These are phyloP conservation scores for Dione vanillae DNA, from an alignment of 2,888 invertebrate species.

Conservation along the genomic window DNA sequence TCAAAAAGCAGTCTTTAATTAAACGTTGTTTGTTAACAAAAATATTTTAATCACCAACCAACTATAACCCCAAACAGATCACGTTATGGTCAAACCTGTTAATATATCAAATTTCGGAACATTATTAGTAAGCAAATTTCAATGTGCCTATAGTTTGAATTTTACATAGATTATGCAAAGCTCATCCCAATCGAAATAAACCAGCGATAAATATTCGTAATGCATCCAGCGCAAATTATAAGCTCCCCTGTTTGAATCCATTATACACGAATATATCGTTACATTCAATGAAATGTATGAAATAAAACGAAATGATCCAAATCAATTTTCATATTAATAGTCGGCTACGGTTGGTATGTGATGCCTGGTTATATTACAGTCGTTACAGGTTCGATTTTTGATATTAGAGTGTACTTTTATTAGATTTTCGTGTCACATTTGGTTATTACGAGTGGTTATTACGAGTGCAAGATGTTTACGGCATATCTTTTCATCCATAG, in stretches of 20 bases:
- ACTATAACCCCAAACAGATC: background rate
- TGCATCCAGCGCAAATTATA: slow-evolving; percentile 28
- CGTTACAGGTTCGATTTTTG: background rate
- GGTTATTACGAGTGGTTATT: too few species aligned
- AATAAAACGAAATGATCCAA: slow-evolving; percentile 15
- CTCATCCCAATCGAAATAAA: slow-evolving; percentile 27
- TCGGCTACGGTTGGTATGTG: background rate
- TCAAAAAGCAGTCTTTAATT: too few species aligned
- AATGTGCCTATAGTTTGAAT: slow-evolving; percentile 7
- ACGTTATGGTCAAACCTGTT: background rate
- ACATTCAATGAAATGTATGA: slow-evolving; percentile 13
- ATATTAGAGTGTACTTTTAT: background rate
- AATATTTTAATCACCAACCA: background rate
- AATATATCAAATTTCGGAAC: background rate
- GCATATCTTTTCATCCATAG: too few species aligned
- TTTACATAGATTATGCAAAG: slow-evolving; percentile 27
- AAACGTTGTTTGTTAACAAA: too few species aligned
- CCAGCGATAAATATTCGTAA: slow-evolving; percentile 27
- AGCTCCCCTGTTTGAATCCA: slow-evolving; percentile 27
- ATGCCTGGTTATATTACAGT: too few species aligned
- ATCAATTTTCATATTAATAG: slow-evolving; percentile 9
- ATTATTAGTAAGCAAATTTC: slow-evolving; percentile 14
- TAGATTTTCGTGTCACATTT: too few species aligned
- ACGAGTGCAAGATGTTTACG: too few species aligned
- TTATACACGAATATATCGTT: slow-evolving; percentile 27